Conservation (phyloP, 2,113 vertebrate species). For the Microcebus ravelobensis region DNA sequence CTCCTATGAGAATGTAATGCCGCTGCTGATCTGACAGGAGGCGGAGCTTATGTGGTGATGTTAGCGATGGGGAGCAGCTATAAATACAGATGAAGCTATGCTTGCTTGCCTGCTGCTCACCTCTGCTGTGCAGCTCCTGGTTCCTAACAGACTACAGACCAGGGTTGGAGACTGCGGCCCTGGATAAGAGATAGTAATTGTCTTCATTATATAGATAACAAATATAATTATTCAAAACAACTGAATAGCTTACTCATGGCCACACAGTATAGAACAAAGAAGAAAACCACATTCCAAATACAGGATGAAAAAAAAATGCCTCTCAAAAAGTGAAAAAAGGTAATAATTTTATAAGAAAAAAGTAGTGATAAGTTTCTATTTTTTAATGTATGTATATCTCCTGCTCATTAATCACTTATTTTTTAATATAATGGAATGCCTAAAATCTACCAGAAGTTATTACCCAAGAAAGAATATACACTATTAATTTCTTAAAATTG, state of each 20-base stretch:
- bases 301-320: background rate
- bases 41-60: no score
- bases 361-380: background rate
- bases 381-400: background rate
- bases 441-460: background rate
- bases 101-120: no score
- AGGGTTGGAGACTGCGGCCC: no score
- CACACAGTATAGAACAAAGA: background rate
- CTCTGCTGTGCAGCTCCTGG: no score
- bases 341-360: background rate
- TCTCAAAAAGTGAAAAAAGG: background rate
- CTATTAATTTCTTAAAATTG: background rate
- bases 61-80: no score
- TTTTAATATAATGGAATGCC: background rate
- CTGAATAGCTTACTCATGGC: background rate
- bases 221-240: background rate
- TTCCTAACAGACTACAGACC: no score
- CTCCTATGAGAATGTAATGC: no score
- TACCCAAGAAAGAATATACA: background rate
- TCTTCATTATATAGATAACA: background rate
- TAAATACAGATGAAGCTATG: no score
- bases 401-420: background rate
- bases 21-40: no score
- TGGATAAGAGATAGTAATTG: background rate
- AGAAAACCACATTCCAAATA: background rate